Evolutionary conservation across 2,797 vertebrate genomes (phyloP).

Genomic region (Neostethus bicornis): DNA sequence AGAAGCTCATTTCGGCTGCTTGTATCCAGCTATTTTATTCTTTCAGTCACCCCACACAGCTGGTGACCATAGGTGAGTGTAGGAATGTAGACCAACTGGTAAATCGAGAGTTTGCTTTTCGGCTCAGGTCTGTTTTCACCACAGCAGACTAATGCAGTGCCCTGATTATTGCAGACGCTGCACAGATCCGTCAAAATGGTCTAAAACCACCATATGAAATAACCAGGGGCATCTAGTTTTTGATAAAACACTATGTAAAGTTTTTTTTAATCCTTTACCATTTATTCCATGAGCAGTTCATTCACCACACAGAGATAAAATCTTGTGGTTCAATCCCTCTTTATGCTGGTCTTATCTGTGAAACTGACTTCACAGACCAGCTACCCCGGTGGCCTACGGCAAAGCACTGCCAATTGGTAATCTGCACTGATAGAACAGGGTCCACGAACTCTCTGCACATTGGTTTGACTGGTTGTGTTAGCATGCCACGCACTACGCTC

Average conservation of each 20-base stretch:
- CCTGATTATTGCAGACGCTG: too few species aligned
- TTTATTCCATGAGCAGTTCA: constrained; percentile 2
- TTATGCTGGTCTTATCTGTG: constrained; percentile 26
- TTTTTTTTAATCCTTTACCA: neutral
- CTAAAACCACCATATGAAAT: neutral
- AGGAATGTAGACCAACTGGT: too few species aligned
- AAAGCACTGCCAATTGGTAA: constrained; percentile 38
- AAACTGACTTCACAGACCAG: constrained; percentile 29
- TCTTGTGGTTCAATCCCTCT: constrained; percentile 5
- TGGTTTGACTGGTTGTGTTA: constrained; percentile 58
- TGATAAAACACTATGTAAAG: neutral
- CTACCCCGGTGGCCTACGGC: constrained; percentile 39
- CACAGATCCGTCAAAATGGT: too few species aligned
- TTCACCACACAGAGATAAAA: constrained; percentile 12
- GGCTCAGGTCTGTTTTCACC: too few species aligned
- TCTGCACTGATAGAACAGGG: constrained; percentile 22
- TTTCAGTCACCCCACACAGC: too few species aligned
- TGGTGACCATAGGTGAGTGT: too few species aligned
- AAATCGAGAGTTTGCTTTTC: too few species aligned
- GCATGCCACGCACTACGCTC: constrained; percentile 24
- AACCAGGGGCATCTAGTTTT: neutral
- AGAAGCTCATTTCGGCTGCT: too few species aligned
- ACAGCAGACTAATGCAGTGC: constrained; percentile 50
- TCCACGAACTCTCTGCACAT: constrained; percentile 52
- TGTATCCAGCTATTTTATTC: too few species aligned